Percentiles rank a stretch among this genome's conserved stretches.
These are phyloP conservation scores for Oreonectes daqikongensis DNA, from an alignment of 2,797 vertebrate species.

Conservation along the genomic window DNA sequence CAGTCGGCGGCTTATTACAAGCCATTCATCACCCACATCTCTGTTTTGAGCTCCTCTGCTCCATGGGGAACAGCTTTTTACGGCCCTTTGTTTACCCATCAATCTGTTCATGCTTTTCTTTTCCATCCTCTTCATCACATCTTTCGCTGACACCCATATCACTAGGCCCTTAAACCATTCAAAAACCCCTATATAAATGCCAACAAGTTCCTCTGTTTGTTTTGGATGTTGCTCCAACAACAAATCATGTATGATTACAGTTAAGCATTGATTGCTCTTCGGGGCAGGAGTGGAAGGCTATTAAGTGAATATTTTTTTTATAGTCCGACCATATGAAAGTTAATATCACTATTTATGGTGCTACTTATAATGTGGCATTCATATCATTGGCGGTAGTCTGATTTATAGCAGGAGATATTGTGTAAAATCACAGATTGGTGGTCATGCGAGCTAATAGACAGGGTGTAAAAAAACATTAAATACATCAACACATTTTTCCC, in stretches of 20 bases:
- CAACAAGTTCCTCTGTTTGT: constrained; percentile 19
- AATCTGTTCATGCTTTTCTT: constrained; percentile 57
- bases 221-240: constrained; percentile 27
- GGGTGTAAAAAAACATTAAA: not conserved
- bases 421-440: constrained; percentile 1
- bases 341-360: constrained; percentile 1
- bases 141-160: constrained; percentile 46
- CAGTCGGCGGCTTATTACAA: constrained; percentile 71
- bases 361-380: not conserved
- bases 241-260: constrained; percentile 11
- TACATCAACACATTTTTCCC: not conserved
- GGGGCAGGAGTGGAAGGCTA: not conserved
- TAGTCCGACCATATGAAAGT: not conserved
- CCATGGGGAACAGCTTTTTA: constrained; percentile 60
- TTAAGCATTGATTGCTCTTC: constrained; percentile 2
- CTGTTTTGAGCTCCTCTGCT: constrained; percentile 57
- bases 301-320: not conserved
- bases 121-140: constrained; percentile 49
- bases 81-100: constrained; percentile 60
- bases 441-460: constrained; percentile 8
- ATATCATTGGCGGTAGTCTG: not conserved
- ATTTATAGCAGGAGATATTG: not conserved
- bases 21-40: constrained; percentile 71
- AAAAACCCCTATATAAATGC: constrained; percentile 11
- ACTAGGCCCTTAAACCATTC: constrained; percentile 37